These are phyloP conservation scores for Cinclus cinclus DNA, from an alignment of 2,113 vertebrate genomes.

Conservation along the genomic window DNA sequence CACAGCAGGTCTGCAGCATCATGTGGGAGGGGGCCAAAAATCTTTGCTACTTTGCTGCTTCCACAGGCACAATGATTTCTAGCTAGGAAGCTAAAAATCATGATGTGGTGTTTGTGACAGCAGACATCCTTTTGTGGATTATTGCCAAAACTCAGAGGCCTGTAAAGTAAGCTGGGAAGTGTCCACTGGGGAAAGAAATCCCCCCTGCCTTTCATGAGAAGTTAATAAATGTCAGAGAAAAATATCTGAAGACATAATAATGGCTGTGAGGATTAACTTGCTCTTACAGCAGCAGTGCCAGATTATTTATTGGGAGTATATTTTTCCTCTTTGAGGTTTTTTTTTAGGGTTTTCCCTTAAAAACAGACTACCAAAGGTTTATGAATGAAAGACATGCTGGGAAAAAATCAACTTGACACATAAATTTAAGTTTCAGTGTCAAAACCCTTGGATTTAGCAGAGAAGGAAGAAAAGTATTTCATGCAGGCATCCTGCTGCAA, in stretches of 20 bases:
- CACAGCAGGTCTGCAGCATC: not conserved
- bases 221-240: slow-evolving; percentile 20
- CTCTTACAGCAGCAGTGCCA: not conserved
- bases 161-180: not conserved
- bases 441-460: not conserved
- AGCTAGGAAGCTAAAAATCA: not conserved
- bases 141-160: not conserved
- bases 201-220: not conserved
- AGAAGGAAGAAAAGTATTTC: not conserved
- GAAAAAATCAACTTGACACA: not conserved
- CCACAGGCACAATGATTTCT: not conserved
- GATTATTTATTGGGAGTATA: not conserved
- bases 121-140: not conserved
- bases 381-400: not conserved
- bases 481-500: not conserved
- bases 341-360: not conserved
- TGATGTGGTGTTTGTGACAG: not conserved
- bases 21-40: not conserved
- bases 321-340: not conserved
- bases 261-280: not conserved
- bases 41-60: not conserved
- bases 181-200: not conserved
- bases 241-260: slow-evolving; percentile 7
- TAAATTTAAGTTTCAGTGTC: not conserved
- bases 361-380: not conserved